Evolutionary conservation across 1,140 invertebrate species (phyloP), one percentile per base, ranked within the genome.

Genomic region (Parasteatoda tepidariorum): DNA sequence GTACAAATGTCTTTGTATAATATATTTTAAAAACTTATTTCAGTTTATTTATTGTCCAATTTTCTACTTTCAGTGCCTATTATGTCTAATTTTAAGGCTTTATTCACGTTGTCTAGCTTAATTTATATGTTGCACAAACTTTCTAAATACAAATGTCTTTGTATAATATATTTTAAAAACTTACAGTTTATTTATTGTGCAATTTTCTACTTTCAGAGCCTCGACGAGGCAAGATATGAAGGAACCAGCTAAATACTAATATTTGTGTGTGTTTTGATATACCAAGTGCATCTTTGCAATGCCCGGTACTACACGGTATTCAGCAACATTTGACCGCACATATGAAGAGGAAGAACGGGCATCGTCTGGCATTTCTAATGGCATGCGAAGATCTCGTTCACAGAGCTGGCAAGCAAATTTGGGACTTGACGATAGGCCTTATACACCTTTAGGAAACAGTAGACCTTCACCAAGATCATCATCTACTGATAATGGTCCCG

Each of bases 271-370:
- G n/a, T 30, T 48, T 2, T n/a, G 31, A 55, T n/a, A n/a, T n/a
- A n/a, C n/a, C n/a, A n/a, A n/a, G n/a, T n/a, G n/a, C n/a, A 2
- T n/a, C 3, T 9, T 33, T 59, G 31, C 38, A 74, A 84, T 84
- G 83, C 83, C 83, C 22, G 83, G 73, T 24, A 75, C 82, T 13
- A 84, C 74, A 11, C 55, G 83, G 31, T 84, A 84, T 48, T 84
- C 83, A 18, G 83, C 83, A 11, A 84, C 83, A 13, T 84, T 84
- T 24, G 83, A 84, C 24, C 61, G 74, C 2, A 33, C 83, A 2
- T 84, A 84, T n/a, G 68, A 78, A 62, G 83, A 84, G 31, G 83
- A 84, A 0, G 67, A 71, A 0, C 75, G 22, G 5, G 15, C 38
- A 0, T 11, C 48, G 3, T 33, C 64, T 6, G 48, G 24, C 0